A percentile compares a stretch with the other conserved stretches of the same genome.
Conservation (phyloP, 2,888 invertebrate genomes). For the Neelides folsomi region DNA sequence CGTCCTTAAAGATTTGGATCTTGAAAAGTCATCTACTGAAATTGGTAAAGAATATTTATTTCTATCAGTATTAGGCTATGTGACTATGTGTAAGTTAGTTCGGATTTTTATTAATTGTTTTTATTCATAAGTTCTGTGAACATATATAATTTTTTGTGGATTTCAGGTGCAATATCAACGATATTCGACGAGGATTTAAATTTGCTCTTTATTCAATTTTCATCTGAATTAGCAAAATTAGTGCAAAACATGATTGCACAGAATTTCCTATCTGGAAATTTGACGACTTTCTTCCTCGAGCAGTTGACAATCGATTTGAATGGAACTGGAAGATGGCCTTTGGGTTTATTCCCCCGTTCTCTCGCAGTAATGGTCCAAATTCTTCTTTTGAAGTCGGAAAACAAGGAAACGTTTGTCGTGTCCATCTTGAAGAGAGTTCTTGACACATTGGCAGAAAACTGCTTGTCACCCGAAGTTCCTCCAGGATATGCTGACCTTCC, state of each 20-base stretch:
- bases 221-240: slow-evolving; percentile 62
- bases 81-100: too few relatives aligned
- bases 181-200: slow-evolving; percentile 61
- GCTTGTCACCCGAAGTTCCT: slow-evolving; percentile 37
- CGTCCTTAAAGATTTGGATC: slow-evolving; percentile 70
- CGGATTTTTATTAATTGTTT: too few relatives aligned
- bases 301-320: slow-evolving; percentile 58
- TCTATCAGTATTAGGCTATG: too few relatives aligned
- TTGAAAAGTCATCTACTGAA: slow-evolving; percentile 73
- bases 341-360: slow-evolving; percentile 63
- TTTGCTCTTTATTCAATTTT: slow-evolving; percentile 58
- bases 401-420: slow-evolving; percentile 77
- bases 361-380: slow-evolving; percentile 71
- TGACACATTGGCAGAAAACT: slow-evolving; percentile 74
- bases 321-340: slow-evolving; percentile 50
- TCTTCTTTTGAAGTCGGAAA: slow-evolving; percentile 62
- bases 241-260: slow-evolving; percentile 65
- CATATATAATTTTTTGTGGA: neutral
- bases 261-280: slow-evolving; percentile 49
- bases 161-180: slow-evolving; percentile 54
- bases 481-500: slow-evolving; percentile 28
- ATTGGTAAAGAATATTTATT: slow-evolving; percentile 42
- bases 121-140: too few relatives aligned
- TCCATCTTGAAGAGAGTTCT: slow-evolving; percentile 84
- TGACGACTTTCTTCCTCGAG: slow-evolving; percentile 57